Evolutionary conservation across 1,140 invertebrate genomes (phyloP), one percentile per base, ranked within the genome.

Genomic region (Piezodorus guildinii): DNA sequence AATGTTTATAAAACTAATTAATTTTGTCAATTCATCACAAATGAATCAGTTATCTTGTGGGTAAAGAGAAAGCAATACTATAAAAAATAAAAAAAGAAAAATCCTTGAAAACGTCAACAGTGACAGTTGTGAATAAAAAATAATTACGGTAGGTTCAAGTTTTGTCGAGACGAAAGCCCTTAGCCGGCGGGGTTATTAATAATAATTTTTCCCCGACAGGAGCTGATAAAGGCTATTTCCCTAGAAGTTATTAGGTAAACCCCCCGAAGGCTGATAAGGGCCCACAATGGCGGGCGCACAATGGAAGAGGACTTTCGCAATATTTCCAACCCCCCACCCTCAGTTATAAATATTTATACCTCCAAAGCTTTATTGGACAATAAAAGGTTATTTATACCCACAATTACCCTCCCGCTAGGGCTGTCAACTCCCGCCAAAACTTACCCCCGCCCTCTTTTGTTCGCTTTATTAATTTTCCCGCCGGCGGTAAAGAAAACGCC

Each of bases 301-400:
- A 56, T 23, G 15, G 52, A 23, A 16, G 52, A 23, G 17, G 52
- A 23, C 52, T 56, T 56, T 56, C 52, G 52, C 52, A 56, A 56
- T 56, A 56, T 56, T 56, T 56, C 52, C 52, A 56, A 19, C 17
- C 15, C 52, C 21, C 1, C 52, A 2, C 21, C 2, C 21, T 14
- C 19, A 19, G 17, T 16, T 23, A 56, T 56, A 56, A 56, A 56
- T 56, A 56, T 56, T 56, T 56, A 56, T 56, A 56, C 52, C n/a
- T 8, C 46, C n/a, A 56, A 23, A 56, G 52, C 52, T 56, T 56
- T 56, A 56, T 56, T 56, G 52, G 52, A 56, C 52, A 56, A 56
- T 56, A 56, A 56, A 56, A 56, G 52, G 52, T 56, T 56, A 56
- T 56, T 56, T 56, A 56, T 56, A 23, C 52, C 19, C 52, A 56